A percentile compares a stretch with the other conserved stretches of the same genome.
Conservation (phyloP, 2,888 invertebrate species). For the Labia minor region DNA sequence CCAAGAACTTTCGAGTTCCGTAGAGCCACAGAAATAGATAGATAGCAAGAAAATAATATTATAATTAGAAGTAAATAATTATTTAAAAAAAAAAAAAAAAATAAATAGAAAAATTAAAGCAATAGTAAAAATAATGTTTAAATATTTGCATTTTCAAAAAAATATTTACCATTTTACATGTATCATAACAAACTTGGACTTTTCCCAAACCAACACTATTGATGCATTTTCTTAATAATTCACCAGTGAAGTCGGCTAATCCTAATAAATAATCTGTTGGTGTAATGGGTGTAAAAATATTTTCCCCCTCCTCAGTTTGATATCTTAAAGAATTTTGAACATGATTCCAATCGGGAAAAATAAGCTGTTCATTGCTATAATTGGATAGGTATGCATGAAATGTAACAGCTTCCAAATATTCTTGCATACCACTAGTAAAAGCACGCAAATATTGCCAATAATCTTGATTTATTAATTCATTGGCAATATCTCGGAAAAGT, state of each 20-base stretch:
- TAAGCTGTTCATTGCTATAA: background rate
- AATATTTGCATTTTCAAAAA: no score
- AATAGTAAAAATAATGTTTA: no score
- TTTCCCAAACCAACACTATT: conserved; percentile 69
- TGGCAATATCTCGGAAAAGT: conserved; percentile 55
- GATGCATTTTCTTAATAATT: conserved; percentile 80
- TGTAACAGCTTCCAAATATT: conserved; percentile 76
- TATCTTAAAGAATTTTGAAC: conserved; percentile 47
- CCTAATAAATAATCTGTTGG: conserved; percentile 59
- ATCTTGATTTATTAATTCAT: conserved; percentile 61
- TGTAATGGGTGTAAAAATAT: conserved; percentile 31
- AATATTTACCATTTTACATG: conserved; percentile 61
- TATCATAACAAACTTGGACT: conserved; percentile 55
- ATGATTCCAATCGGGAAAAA: conserved; percentile 43
- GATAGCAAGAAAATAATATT: no score
- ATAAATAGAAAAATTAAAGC: no score
- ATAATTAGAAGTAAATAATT: no score
- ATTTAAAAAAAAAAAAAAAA: no score
- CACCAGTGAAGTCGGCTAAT: conserved; percentile 77
- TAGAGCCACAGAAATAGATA: no score
- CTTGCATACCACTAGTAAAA: conserved; percentile 58
- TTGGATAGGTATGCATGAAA: conserved; percentile 55
- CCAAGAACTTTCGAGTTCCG: no score
- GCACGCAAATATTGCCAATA: conserved; percentile 56
- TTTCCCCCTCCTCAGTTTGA: conserved; percentile 23